Base-by-base conservation (phyloP, 2,797 vertebrate species). In the Micrastur ruficollis region DNA sequence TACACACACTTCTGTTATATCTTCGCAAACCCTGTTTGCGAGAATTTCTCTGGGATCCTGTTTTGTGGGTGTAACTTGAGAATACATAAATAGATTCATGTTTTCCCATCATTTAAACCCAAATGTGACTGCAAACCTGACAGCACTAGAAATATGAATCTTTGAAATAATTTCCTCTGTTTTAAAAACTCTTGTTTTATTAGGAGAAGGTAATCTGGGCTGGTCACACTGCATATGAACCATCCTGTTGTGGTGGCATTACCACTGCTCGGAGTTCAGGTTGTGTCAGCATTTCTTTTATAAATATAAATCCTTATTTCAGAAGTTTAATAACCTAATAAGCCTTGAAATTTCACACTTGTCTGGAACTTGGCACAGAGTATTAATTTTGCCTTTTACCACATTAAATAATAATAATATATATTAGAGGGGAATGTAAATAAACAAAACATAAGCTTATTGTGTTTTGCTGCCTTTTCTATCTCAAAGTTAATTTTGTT, bases 301-400 rank as follows among this genome's bases (percentile, higher is more conserved):
- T 59, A 94, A 65, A 58, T 56, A 50, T 16, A 85, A 96, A 47
- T 87, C 63, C 50, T 81, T 85, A 53, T 89, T 95, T 92, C 84
- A 95, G 59, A 95, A 91, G 21, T 61, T 81, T 94, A 96, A 93
- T 88, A 95, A 71, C 65, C 53, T 91, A 95, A 80, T 65, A 92
- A 95, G 21, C 61, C 81, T 95, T 75, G 58, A 89, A 90, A 95
- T 89, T 89, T 93, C 71, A 79, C 88, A 53, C 15, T n/a, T 74
- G 59, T 72, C 65, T 94, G 87, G 80, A 97, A 93, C 47, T 81
- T 96, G 90, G 84, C 71, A 52, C 22, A 47, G 49, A 81, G 14
- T 38, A 44, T 68, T 96, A 44, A 71, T 72, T 94, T 91, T 13
- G 21, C 23, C 32, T 74, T 90, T 91, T 66, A 82, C 81, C 86